A percentile compares a stretch with the other conserved stretches of the same genome.
phyloP scores from a whole-genome alignment of 2,113 vertebrate species.

The Lathamus discolor region DNA sequence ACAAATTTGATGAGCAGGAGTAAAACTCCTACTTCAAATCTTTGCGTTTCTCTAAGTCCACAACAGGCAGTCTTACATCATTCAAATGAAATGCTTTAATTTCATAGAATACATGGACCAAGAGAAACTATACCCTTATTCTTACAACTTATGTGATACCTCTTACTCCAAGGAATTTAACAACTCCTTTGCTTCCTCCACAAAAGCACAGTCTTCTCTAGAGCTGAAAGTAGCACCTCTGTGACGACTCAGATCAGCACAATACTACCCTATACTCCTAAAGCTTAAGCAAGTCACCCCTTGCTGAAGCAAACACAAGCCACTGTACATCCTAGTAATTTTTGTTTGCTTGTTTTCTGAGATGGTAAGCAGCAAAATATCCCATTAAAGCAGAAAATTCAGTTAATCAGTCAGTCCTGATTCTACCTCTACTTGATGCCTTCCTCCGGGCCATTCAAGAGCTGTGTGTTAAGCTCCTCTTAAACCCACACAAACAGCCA shows the following conservation, averaged over 20 bases:
- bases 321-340: background rate
- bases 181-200: background rate
- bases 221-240: background rate
- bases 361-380: background rate
- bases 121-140: background rate
- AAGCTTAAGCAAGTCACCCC: background rate
- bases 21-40: background rate
- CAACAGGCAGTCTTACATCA: background rate
- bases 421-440: background rate
- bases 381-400: background rate
- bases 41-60: background rate
- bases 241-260: background rate
- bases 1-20: background rate
- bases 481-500: background rate
- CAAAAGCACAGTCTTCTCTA: background rate
- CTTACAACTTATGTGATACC: background rate
- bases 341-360: background rate
- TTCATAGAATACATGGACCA: background rate
- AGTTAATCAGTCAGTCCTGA: background rate
- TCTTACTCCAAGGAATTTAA: background rate
- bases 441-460: background rate
- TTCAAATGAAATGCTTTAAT: background rate
- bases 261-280: background rate
- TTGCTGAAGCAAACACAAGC: background rate
- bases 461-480: background rate